Evolutionary conservation across 2,113 vertebrate species (phyloP).

Genomic region (Syrmaticus mikado): DNA sequence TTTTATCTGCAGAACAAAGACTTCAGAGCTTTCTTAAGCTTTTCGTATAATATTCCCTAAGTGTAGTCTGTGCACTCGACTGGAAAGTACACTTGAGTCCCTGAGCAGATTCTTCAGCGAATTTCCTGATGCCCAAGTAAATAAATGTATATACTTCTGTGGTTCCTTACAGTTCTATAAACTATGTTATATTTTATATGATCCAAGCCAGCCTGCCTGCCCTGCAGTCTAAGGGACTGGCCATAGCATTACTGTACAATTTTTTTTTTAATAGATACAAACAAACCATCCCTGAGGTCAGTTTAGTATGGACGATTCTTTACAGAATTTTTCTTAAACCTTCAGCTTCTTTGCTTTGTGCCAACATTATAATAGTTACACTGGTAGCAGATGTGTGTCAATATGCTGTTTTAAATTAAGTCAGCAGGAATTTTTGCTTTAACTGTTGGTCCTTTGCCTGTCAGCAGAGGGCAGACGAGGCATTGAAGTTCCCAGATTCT

Average conservation of each 20-base stretch:
- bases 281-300: neutral
- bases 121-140: neutral
- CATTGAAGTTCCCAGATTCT: neutral
- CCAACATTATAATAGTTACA: neutral
- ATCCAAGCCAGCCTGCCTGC: neutral
- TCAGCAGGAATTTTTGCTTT: neutral
- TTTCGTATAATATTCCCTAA: neutral
- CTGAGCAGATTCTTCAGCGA: neutral
- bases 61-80: neutral
- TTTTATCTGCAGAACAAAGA: neutral
- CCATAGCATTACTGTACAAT: neutral
- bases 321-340: neutral
- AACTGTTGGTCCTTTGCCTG: neutral
- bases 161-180: neutral
- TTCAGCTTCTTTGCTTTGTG: neutral
- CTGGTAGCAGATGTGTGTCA: neutral
- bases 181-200: neutral
- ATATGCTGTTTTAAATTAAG: neutral
- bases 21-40: neutral
- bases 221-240: neutral
- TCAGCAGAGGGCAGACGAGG: slow-evolving; percentile 13
- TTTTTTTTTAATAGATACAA: neutral
- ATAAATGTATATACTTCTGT: neutral
- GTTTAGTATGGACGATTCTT: neutral
- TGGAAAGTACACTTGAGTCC: neutral